Conservation (phyloP, 2,113 vertebrate genomes). For the Leptodactylus fuscus region DNA sequence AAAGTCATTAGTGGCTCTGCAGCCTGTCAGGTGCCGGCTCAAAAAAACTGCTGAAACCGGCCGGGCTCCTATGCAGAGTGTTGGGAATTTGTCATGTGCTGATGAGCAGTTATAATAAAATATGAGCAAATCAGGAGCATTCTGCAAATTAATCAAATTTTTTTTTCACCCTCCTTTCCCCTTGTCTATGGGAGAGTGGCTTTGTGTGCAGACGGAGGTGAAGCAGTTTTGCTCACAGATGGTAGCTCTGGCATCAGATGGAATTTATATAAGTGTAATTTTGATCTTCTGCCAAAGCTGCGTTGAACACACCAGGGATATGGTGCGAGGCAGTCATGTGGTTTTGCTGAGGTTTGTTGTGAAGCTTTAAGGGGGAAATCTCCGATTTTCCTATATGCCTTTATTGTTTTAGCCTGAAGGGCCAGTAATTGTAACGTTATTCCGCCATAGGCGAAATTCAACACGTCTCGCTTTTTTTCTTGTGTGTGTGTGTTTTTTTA, state of each 20-base stretch:
- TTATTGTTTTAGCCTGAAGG: conserved; percentile 82
- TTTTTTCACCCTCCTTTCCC: conserved; percentile 72
- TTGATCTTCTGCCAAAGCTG: conserved; percentile 89
- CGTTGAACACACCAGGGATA: conserved; percentile 85
- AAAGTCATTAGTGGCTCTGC: conserved; percentile 90
- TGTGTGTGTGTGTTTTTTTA: conserved; percentile 3
- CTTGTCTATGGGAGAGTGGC: conserved; percentile 84
- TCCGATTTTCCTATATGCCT: conserved; percentile 69
- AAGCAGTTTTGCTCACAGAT: conserved; percentile 88
- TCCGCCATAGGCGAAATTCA: conserved; percentile 79
- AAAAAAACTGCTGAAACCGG: conserved; percentile 86
- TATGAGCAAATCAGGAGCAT: conserved; percentile 93
- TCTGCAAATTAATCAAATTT: conserved; percentile 89
- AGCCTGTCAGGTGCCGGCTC: conserved; percentile 89
- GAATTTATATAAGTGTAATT: conserved; percentile 92
- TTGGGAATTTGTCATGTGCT: conserved; percentile 89
- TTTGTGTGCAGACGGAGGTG: conserved; percentile 87
- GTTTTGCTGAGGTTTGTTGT: conserved; percentile 83
- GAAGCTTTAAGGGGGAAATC: conserved; percentile 78
- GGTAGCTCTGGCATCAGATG: conserved; percentile 93
- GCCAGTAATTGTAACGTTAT: conserved; percentile 74
- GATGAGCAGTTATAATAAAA: conserved; percentile 93
- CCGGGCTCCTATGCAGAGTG: conserved; percentile 83
- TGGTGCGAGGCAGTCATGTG: conserved; percentile 82
- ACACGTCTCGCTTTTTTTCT: conserved; percentile 68